Conservation (phyloP, 2,888 invertebrate species). For the Pammene aurita region DNA sequence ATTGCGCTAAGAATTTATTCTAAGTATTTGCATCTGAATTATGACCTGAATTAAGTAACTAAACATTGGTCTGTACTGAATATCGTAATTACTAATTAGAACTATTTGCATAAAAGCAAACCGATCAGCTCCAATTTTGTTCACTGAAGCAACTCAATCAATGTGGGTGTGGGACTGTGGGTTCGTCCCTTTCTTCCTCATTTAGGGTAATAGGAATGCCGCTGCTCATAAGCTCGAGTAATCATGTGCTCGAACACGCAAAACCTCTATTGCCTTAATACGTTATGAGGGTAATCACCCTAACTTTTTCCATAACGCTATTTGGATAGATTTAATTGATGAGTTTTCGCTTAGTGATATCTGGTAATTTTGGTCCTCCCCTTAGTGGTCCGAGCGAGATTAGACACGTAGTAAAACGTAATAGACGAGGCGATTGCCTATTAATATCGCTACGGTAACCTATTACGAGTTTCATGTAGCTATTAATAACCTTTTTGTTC, state of each 20-base stretch:
- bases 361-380: slow-evolving; percentile 30
- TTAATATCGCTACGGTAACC: slow-evolving; percentile 24
- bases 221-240: slow-evolving; percentile 12
- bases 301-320: slow-evolving; percentile 38
- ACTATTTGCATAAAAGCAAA: too few relatives aligned
- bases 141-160: slow-evolving; percentile 1
- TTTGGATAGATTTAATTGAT: slow-evolving; percentile 29
- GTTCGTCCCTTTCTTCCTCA: slow-evolving; percentile 18
- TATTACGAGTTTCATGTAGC: slow-evolving; percentile 51
- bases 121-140: too few relatives aligned
- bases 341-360: slow-evolving; percentile 35
- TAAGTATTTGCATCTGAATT: slow-evolving; percentile 11
- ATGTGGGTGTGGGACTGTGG: not conserved
- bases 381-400: slow-evolving; percentile 19
- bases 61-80: not conserved
- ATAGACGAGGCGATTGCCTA: slow-evolving; percentile 30
- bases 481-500: slow-evolving; percentile 71
- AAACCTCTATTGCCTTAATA: slow-evolving; percentile 37
- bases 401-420: slow-evolving; percentile 34
- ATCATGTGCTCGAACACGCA: slow-evolving; percentile 38
- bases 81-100: too few relatives aligned
- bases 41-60: slow-evolving; percentile 19
- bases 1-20: slow-evolving; percentile 17
- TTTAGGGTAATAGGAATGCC: slow-evolving; percentile 25
- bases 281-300: slow-evolving; percentile 34